Evolutionary conservation across 2,797 vertebrate genomes (phyloP).

Genomic region (Amazona finschi): DNA sequence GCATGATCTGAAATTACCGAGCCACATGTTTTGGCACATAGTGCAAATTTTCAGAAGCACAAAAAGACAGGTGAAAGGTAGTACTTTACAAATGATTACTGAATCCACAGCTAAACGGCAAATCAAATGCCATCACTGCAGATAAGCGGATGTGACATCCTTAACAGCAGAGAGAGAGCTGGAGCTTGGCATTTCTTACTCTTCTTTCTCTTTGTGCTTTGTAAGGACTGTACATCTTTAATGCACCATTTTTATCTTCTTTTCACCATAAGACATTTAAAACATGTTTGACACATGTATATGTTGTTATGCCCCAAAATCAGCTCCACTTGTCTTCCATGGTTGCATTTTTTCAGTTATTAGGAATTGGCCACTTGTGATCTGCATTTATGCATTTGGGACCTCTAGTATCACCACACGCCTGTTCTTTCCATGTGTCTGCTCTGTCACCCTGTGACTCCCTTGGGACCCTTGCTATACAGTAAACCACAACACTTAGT

Average conservation of each 20-base stretch:
- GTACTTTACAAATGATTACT: fast-evolving
- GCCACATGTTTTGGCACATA: background rate
- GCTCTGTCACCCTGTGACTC: background rate
- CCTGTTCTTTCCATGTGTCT: background rate
- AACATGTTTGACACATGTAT: background rate
- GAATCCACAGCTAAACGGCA: background rate
- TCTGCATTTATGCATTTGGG: background rate
- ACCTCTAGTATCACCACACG: background rate
- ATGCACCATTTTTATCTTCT: background rate
- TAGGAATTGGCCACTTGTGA: background rate
- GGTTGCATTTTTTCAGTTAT: background rate
- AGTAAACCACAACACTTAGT: background rate
- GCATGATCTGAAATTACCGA: background rate
- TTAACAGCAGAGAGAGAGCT: background rate
- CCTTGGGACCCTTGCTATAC: background rate
- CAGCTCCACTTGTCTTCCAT: background rate
- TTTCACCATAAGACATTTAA: background rate
- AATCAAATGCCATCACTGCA: background rate
- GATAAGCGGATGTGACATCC: background rate
- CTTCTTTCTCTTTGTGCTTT: background rate
- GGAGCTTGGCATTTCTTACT: background rate
- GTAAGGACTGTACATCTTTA: background rate
- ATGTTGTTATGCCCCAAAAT: fast-evolving
- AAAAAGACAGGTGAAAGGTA: background rate
- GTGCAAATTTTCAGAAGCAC: background rate